Conservation (phyloP, 2,888 invertebrate species). For the Iselma pallidipennis region DNA sequence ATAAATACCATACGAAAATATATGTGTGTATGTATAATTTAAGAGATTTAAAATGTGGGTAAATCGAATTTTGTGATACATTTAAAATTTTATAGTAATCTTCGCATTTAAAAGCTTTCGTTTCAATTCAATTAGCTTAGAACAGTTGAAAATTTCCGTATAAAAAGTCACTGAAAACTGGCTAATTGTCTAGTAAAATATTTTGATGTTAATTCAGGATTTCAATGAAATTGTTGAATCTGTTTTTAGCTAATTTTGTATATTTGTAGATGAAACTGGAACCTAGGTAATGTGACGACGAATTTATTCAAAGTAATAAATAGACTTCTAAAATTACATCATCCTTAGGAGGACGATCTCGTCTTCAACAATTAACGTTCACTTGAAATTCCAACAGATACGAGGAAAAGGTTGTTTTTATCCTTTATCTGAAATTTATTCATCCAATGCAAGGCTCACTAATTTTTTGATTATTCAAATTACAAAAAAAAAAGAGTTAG, state of each 20-base stretch:
- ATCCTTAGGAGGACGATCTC: conserved; percentile 5
- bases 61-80: no score
- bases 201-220: background rate
- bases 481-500: no score
- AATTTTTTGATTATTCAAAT: no score
- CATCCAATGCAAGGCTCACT: background rate
- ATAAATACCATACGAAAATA: background rate
- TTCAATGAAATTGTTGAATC: background rate
- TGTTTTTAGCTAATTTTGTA: conserved; percentile 8
- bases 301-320: conserved; percentile 10
- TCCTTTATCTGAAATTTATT: no score
- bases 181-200: background rate
- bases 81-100: no score
- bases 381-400: background rate
- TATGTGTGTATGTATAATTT: no score
- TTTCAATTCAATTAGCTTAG: background rate
- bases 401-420: background rate
- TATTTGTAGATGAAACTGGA: background rate
- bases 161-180: background rate
- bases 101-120: background rate
- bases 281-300: conserved; percentile 7
- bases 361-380: background rate
- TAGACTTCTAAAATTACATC: conserved; percentile 9
- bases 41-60: background rate
- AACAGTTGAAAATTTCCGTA: no score